These are phyloP conservation scores for Acronicta psi DNA, from an alignment of 2,888 invertebrate genomes.

Conservation along the genomic window DNA sequence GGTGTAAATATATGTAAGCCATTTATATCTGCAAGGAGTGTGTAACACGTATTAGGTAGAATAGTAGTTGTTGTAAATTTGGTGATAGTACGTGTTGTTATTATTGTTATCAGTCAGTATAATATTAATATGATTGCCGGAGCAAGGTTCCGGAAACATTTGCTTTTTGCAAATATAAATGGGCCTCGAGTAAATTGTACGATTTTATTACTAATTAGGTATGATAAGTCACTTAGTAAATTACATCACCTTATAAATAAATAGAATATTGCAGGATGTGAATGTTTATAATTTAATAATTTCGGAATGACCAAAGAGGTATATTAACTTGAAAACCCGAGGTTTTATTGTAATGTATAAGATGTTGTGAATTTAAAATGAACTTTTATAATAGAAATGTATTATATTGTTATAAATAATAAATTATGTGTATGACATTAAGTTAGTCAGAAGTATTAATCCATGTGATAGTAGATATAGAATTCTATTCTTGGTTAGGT, in stretches of 20 bases:
- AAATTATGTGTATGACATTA: conserved; percentile 69
- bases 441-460: conserved; percentile 83
- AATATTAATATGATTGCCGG: conserved; percentile 5
- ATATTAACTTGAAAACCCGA: conserved; percentile 62
- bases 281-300: conserved; percentile 50
- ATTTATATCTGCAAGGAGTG: conserved; percentile 50
- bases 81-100: conserved; percentile 18
- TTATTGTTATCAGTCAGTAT: conserved; percentile 33
- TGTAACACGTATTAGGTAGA: conserved; percentile 28
- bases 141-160: conserved; percentile 24
- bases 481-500: conserved; percentile 55
- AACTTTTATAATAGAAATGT: conserved; percentile 67
- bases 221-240: conserved; percentile 47
- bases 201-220: conserved; percentile 38
- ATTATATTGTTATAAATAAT: conserved; percentile 67
- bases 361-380: conserved; percentile 80
- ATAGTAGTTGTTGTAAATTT: conserved; percentile 36
- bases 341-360: conserved; percentile 65
- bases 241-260: conserved; percentile 38
- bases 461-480: conserved; percentile 86
- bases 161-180: conserved; percentile 46
- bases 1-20: conserved; percentile 53
- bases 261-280: conserved; percentile 31
- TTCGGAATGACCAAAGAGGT: conserved; percentile 84
- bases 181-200: conserved; percentile 40